These are phyloP conservation scores for Stegophylla sp. DNA, from an alignment of 2,888 invertebrate genomes.

Conservation along the genomic window DNA sequence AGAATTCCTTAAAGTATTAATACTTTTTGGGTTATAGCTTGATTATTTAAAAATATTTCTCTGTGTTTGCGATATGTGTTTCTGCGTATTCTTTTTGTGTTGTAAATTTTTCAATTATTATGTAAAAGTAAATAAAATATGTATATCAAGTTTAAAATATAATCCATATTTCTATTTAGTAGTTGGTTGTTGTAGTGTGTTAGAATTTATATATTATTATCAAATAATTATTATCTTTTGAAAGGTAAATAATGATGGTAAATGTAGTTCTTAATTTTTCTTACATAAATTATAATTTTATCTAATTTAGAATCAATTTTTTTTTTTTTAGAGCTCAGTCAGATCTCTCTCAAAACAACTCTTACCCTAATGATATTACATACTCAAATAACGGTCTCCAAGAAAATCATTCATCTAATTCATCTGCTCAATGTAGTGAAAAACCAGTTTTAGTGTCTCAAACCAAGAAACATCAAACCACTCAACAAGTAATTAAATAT, in stretches of 20 bases:
- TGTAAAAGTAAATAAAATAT: too few relatives aligned
- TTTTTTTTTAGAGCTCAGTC: constrained; percentile 63
- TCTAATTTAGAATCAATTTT: not conserved
- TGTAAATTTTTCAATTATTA: too few relatives aligned
- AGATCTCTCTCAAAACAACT: constrained; percentile 66
- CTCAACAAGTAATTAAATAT: constrained; percentile 68
- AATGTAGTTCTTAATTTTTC: too few relatives aligned
- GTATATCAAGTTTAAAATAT: too few relatives aligned
- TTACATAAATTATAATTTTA: too few relatives aligned
- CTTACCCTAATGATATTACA: constrained; percentile 64
- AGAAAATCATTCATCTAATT: constrained; percentile 71
- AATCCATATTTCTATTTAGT: not conserved
- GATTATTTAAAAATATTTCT: too few relatives aligned
- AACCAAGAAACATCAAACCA: constrained; percentile 74
- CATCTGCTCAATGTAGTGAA: constrained; percentile 67
- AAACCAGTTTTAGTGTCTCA: constrained; percentile 69
- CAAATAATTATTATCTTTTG: not conserved
- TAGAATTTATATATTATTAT: not conserved
- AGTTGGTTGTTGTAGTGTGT: not conserved
- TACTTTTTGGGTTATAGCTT: too few relatives aligned
- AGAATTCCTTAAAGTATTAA: too few relatives aligned
- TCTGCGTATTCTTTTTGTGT: too few relatives aligned
- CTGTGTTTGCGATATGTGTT: too few relatives aligned
- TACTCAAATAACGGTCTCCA: constrained; percentile 70
- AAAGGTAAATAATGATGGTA: not conserved